Base-by-base conservation (phyloP, 2,797 vertebrate genomes). In the Diglossa cyanea region DNA sequence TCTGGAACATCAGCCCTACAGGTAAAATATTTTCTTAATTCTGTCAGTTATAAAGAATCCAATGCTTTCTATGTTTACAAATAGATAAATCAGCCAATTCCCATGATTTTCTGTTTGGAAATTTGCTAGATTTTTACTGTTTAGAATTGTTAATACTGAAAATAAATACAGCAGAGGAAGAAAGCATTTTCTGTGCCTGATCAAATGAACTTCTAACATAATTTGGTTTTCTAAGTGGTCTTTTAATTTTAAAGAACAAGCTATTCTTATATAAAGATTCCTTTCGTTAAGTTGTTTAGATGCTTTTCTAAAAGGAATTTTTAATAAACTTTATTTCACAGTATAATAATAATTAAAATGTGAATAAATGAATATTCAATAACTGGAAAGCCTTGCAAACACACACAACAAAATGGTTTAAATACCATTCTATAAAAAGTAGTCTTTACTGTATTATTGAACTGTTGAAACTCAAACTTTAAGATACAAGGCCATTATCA, bases 401-500 rank as follows among this genome's bases (percentile, higher is more conserved):
- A 6, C n/a, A 73, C 47, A 81, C 51, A 92, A 66, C 48, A 90
- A 86, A 95, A 74, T 86, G 39, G 17, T 91, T 93, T 66, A 76
- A 95, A 74, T 76, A 93, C 24, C 19, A 86, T 67, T 55, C 54
- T 93, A 39, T 55, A 26, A 77, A 95, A 83, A 95, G 61, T 86
- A 91, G 76, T 86, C 90, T 94, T 94, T 86, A 94, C 86, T 97
- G 68, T 57, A 39, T 95, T 95, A 67, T 81, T 92, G 88, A 93
- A 85, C 65, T 84, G 55, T 92, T 95, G 93, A 53, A 78, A 48
- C 65, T 96, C 58, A 76, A 86, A 47, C 88, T 91, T 70, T 96
- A 83, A 95, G 72, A 70, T 63, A 67, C 7, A 35, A 81, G 24
- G 17, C 61, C 67, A 60, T 87, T 97, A 76, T 82, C 86, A 94